These are phyloP conservation scores for Sebastes aleutianus DNA, from an alignment of 2,797 vertebrate genomes.

Conservation along the genomic window DNA sequence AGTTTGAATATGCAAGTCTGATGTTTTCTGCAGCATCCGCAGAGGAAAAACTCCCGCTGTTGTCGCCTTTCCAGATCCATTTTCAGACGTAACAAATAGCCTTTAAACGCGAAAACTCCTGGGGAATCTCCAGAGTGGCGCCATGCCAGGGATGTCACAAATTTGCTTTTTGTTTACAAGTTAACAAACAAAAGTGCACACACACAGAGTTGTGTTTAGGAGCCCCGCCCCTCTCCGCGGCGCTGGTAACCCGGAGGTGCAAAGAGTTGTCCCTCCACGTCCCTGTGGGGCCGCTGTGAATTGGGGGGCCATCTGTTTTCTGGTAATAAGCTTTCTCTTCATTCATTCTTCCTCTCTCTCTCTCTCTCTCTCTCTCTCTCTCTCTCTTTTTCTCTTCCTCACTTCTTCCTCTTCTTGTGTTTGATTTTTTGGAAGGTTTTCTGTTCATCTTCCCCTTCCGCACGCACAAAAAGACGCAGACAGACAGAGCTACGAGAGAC, in stretches of 20 bases:
- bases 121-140: constrained; percentile 61
- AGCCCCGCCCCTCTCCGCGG: constrained; percentile 61
- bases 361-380: constrained; percentile 26
- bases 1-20: constrained; percentile 23
- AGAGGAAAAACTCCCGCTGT: background rate
- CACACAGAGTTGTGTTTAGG: constrained; percentile 71
- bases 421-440: constrained; percentile 26
- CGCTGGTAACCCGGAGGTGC: constrained; percentile 73
- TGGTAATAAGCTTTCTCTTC: constrained; percentile 83
- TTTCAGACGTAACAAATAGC: constrained; percentile 32
- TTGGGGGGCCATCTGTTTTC: constrained; percentile 86
- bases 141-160: constrained; percentile 63
- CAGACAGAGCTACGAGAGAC: constrained; percentile 1
- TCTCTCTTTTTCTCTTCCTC: constrained; percentile 21
- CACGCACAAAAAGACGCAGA: constrained; percentile 33
- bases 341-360: constrained; percentile 50
- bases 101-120: constrained; percentile 45
- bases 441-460: background rate
- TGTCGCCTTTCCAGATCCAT: constrained; percentile 10
- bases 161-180: constrained; percentile 74
- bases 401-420: constrained; percentile 8
- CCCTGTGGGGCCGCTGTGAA: constrained; percentile 76
- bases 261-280: constrained; percentile 72
- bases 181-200: constrained; percentile 70
- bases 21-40: background rate